phyloP scores from a whole-genome alignment of 2,797 vertebrate genomes.

The Phataginus tetradactyla region DNA sequence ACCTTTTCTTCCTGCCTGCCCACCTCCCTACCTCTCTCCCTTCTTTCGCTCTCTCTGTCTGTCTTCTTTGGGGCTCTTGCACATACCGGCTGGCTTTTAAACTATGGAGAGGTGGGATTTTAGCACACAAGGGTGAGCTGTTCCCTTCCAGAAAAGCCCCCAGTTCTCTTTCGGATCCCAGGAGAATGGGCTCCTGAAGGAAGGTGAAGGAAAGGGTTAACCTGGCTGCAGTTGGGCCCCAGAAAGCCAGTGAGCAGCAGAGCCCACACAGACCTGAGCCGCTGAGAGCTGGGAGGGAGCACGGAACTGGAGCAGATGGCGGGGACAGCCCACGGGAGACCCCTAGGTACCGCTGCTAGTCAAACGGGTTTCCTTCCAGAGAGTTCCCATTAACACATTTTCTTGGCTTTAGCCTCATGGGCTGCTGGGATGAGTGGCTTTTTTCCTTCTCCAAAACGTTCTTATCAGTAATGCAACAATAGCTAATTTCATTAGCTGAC shows the following conservation, averaged over 20 bases:
- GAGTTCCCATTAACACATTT: constrained; percentile 59
- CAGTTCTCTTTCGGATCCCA: neutral
- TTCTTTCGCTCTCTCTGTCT: too few relatives aligned
- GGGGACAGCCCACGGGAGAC: neutral
- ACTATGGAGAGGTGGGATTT: neutral
- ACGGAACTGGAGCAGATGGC: constrained; percentile 31
- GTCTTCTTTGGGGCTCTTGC: neutral
- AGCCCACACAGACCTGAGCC: neutral
- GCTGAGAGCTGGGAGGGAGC: neutral
- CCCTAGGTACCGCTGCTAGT: neutral
- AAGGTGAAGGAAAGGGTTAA: neutral
- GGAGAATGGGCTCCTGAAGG: neutral
- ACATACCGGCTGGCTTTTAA: neutral
- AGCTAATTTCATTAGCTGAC: constrained; percentile 83
- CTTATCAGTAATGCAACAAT: constrained; percentile 82
- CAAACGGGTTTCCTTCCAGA: neutral
- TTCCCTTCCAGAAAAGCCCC: neutral
- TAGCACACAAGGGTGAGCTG: neutral
- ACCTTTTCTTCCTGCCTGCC: rapidly evolving
- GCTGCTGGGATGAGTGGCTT: constrained; percentile 53
- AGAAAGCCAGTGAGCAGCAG: neutral
- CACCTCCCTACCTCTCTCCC: too few relatives aligned
- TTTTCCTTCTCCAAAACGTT: constrained; percentile 76
- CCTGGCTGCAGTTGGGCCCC: neutral
- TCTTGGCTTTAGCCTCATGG: constrained; percentile 47